Base-by-base conservation (phyloP, 2,797 vertebrate species). In the Heteromormyrus szaboi region DNA sequence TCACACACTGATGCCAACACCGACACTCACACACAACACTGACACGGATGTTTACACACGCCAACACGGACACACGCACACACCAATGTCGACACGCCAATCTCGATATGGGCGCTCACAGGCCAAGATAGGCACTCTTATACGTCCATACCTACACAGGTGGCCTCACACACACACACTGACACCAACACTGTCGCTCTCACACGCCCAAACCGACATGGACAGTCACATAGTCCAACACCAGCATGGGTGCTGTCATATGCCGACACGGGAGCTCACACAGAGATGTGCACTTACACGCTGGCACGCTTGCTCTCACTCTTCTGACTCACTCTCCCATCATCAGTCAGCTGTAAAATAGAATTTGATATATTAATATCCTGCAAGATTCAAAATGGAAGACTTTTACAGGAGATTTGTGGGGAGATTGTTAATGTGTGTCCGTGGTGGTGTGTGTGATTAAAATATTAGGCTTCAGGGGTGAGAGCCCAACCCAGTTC, bases 281-380 rank as follows among this genome's bases (percentile, higher is more conserved):
- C 83, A 33, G 33, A 87, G 25, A 72, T 44, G 14, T 41, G 37
- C 46, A 29, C 59, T 25, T 44, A 50, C 48, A 56, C 11, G 4
- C 87, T 94, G 93, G 59, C 87, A 81, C 33, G 8, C 87, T 94
- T 93, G 59, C 59, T 62, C 59, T 25, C 94, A 95, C 95, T 94
- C 96, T 95, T 93, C 92, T 95, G 94, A 54, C 53, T 54, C 53
- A 54, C 53, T 54, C 14, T 19, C 1, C 53, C 53, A n/a, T 54
- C 53, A 2, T 53, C 51, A 54, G 95, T 95, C 94, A 95, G 94
- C 94, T 94, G 95, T 94, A 95, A 93, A 96, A 94, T 95, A 95
- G 92, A 25, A n/a, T 48, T 22, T 25, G 44, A 51, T 48, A 14
- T 53, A 50, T n/a, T 85, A 44, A 79, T 79, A 53, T 25, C 46